Evolutionary conservation across 2,888 invertebrate genomes (phyloP).

Genomic region (Epistrophe eligans): DNA sequence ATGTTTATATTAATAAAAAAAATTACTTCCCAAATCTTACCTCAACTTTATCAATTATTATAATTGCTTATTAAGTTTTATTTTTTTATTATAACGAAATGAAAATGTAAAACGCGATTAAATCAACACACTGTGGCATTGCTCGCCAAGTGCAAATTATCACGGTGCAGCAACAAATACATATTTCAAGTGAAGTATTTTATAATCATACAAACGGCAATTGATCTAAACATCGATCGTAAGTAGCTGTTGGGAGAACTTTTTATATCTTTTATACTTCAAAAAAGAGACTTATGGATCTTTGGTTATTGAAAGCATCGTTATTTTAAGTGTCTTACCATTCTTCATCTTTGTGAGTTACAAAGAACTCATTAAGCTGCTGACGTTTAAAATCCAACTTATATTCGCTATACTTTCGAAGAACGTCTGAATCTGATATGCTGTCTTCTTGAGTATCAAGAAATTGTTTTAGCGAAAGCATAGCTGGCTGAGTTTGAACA

Average conservation of each 20-base stretch:
- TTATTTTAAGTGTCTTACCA: constrained; percentile 89
- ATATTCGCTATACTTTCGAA: constrained; percentile 98
- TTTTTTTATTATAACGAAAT: constrained; percentile 79
- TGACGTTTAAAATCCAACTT: constrained; percentile 98
- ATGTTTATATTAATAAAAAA: constrained; percentile 66
- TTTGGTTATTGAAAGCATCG: constrained; percentile 45
- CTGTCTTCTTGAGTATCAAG: constrained; percentile 98
- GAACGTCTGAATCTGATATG: constrained; percentile 98
- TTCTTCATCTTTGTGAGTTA: constrained; percentile 99
- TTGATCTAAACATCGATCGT: constrained; percentile 64
- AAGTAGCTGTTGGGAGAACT: constrained; percentile 72
- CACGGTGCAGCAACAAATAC: constrained; percentile 62
- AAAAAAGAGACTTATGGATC: constrained; percentile 48
- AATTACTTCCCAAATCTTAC: constrained; percentile 83
- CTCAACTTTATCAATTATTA: constrained; percentile 79
- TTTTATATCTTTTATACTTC: constrained; percentile 45
- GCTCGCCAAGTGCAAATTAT: constrained; percentile 83
- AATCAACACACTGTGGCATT: constrained; percentile 83
- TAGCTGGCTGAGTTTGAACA: constrained; percentile 92
- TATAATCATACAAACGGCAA: constrained; percentile 65
- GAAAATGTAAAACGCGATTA: constrained; percentile 83
- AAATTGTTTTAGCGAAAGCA: constrained; percentile 99
- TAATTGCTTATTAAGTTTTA: constrained; percentile 70
- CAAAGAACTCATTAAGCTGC: constrained; percentile 99
- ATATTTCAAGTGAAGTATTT: constrained; percentile 51